Conservation (phyloP, 2,113 vertebrate species). For the Peucedramus taeniatus region DNA sequence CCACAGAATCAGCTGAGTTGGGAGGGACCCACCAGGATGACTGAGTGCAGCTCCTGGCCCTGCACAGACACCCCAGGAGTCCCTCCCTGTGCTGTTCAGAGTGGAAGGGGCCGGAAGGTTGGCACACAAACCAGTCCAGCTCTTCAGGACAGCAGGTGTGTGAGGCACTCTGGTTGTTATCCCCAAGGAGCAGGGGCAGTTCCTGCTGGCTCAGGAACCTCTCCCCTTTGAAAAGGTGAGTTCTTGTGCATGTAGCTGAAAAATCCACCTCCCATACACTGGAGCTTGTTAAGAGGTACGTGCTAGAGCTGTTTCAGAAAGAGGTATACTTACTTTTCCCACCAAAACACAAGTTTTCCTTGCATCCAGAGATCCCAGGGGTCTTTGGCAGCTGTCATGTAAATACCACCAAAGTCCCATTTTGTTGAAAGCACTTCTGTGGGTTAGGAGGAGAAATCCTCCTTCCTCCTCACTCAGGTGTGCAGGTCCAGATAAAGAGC, state of each 20-base stretch:
- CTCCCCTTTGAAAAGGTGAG: not conserved
- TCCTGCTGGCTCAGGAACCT: not conserved
- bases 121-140: not conserved
- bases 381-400: not conserved
- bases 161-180: not conserved
- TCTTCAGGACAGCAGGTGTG: not conserved
- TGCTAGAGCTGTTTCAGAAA: not conserved
- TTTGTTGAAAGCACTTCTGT: not conserved
- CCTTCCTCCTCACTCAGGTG: not conserved
- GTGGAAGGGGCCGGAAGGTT: not conserved
- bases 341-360: not conserved
- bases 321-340: not conserved
- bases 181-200: not conserved
- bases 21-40: not conserved
- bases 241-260: not conserved
- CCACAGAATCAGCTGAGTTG: not conserved
- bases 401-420: not conserved
- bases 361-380: not conserved
- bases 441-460: not conserved
- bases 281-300: not conserved
- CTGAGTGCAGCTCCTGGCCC: not conserved
- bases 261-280: not conserved
- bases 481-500: not conserved
- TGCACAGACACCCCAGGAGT: not conserved
- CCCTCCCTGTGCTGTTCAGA: not conserved